A percentile compares a stretch with the other conserved stretches of the same genome.
phyloP scores from a whole-genome alignment of 2,888 invertebrate genomes.

The Drosophila atripex region DNA sequence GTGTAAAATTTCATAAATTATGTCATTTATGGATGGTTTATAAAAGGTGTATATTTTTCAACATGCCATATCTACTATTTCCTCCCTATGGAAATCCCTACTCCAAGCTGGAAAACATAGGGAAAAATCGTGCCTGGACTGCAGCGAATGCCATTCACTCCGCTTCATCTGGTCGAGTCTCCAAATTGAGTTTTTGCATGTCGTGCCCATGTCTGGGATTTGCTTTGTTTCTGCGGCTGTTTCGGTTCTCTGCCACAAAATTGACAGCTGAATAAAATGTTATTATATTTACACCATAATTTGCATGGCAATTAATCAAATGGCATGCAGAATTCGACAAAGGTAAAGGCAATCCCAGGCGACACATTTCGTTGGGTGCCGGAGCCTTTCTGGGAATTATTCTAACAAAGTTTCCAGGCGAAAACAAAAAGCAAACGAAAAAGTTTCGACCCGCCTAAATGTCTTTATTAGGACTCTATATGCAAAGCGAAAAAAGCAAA shows the following conservation, averaged over 20 bases:
- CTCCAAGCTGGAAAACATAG: constrained; percentile 7
- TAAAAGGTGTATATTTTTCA: background rate
- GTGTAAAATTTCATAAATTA: background rate
- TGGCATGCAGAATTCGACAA: constrained; percentile 75
- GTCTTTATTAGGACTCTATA: constrained; percentile 72
- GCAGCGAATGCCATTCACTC: constrained; percentile 80
- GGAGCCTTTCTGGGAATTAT: constrained; percentile 48
- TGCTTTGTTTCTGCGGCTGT: constrained; percentile 32
- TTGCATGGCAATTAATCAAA: constrained; percentile 81
- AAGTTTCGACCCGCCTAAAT: constrained; percentile 59
- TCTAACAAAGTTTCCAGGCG: constrained; percentile 30
- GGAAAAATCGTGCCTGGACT: constrained; percentile 62
- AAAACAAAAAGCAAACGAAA: constrained; percentile 54
- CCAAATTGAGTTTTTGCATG: constrained; percentile 79
- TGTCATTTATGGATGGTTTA: too few relatives aligned
- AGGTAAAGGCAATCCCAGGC: constrained; percentile 56
- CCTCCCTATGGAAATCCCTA: constrained; percentile 11
- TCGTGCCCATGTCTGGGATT: constrained; percentile 65
- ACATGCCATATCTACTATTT: background rate
- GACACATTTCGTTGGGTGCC: constrained; percentile 64
- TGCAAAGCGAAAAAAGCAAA: constrained; percentile 40
- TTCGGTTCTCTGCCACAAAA: constrained; percentile 59
- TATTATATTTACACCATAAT: constrained; percentile 80
- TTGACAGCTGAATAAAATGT: constrained; percentile 81
- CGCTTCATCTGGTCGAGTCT: constrained; percentile 70